These are phyloP conservation scores for Antheraea mylitta DNA, from an alignment of 1,140 invertebrate genomes.

Conservation along the genomic window DNA sequence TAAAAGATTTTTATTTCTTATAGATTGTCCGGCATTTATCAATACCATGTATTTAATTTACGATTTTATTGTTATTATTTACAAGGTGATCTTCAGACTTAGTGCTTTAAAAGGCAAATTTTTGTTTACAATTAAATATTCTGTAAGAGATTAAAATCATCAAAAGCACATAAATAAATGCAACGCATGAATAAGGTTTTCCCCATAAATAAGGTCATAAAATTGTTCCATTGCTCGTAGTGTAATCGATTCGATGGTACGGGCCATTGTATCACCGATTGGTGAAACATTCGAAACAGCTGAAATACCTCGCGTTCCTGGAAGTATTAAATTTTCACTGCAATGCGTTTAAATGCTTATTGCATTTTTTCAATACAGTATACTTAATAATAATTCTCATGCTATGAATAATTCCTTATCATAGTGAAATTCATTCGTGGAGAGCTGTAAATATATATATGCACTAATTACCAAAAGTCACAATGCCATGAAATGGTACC, in stretches of 20 bases:
- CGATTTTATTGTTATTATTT: no score
- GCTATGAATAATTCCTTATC: no score
- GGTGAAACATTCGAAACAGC: neutral
- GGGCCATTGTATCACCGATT: neutral
- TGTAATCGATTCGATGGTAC: slow-evolving; percentile 2
- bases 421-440: no score
- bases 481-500: no score
- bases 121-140: no score
- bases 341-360: neutral
- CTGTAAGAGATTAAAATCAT: neutral
- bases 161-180: neutral
- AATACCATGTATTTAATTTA: no score
- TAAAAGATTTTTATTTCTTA: no score
- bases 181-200: neutral
- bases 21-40: no score
- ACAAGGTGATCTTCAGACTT: no score
- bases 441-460: no score
- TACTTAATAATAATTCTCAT: neutral
- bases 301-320: neutral
- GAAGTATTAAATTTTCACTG: neutral
- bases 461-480: no score
- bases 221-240: neutral
- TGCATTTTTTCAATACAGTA: neutral
- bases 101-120: no score
- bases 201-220: neutral